Percentiles rank a stretch among this genome's conserved stretches.
Evolutionary conservation across 2,888 invertebrate genomes (phyloP).

Genomic region (Phania funesta): DNA sequence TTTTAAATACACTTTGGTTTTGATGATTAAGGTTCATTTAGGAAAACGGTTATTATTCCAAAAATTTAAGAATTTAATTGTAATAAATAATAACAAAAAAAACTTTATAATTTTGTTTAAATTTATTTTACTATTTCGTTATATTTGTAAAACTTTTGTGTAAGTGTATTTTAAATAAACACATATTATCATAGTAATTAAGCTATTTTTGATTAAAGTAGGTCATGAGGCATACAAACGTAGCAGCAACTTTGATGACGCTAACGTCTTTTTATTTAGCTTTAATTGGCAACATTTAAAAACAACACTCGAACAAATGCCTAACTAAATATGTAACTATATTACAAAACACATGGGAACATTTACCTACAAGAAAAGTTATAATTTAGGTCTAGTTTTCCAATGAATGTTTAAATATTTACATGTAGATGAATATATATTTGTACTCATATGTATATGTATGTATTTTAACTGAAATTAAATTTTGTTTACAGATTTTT

Average conservation of each 20-base stretch:
- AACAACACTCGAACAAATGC: slow-evolving; percentile 13
- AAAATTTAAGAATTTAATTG: too few relatives aligned
- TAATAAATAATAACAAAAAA: too few relatives aligned
- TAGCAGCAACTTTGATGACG: slow-evolving; percentile 44
- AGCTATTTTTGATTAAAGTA: slow-evolving; percentile 58
- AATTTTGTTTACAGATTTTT: slow-evolving; percentile 72
- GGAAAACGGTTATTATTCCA: too few relatives aligned
- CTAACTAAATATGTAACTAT: neutral
- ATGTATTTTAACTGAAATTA: neutral
- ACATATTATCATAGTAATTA: slow-evolving; percentile 32
- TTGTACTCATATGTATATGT: neutral
- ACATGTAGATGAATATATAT: neutral
- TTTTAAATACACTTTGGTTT: too few relatives aligned
- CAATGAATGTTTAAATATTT: neutral
- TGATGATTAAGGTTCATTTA: too few relatives aligned
- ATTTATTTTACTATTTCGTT: too few relatives aligned
- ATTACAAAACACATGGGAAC: slow-evolving; percentile 2
- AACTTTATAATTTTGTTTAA: neutral
- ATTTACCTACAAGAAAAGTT: neutral
- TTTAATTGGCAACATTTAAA: slow-evolving; percentile 36
- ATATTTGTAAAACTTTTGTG: slow-evolving; percentile 8
- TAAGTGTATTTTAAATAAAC: slow-evolving; percentile 11
- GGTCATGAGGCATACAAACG: slow-evolving; percentile 57
- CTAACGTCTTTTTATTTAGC: slow-evolving; percentile 6
- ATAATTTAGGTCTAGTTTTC: neutral